A percentile compares a stretch with the other conserved stretches of the same genome.
These are phyloP conservation scores for Drosophila histrio DNA, from an alignment of 2,888 invertebrate genomes.

Conservation along the genomic window DNA sequence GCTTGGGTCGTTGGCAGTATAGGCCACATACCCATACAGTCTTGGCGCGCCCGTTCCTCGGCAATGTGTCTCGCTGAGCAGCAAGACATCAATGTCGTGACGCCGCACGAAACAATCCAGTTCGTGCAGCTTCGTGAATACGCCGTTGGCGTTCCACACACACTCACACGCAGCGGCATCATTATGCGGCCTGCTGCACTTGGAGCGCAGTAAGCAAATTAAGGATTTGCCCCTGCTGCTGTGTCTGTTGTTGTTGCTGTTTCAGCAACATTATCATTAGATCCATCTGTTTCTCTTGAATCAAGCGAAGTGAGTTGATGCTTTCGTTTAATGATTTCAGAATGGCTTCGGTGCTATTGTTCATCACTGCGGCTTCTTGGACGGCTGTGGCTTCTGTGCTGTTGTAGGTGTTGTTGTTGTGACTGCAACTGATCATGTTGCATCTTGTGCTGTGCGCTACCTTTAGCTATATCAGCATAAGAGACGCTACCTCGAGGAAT, in stretches of 20 bases:
- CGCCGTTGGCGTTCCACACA: no score
- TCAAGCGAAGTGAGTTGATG: neutral
- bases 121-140: no score
- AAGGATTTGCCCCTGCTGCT: no score
- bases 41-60: neutral
- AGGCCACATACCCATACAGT: constrained; percentile 5
- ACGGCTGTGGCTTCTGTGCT: neutral
- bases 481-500: neutral
- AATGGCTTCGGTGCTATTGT: neutral
- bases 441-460: neutral
- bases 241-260: no score
- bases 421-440: neutral
- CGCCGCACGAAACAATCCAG: no score
- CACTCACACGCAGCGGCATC: no score
- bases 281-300: neutral
- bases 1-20: neutral
- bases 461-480: neutral
- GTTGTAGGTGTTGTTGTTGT: neutral
- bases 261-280: no score
- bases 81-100: no score
- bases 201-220: no score
- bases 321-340: neutral
- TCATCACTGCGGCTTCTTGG: neutral
- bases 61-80: no score
- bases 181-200: no score